Conservation (phyloP, 2,888 invertebrate genomes). For the Anagyrus pseudococci region DNA sequence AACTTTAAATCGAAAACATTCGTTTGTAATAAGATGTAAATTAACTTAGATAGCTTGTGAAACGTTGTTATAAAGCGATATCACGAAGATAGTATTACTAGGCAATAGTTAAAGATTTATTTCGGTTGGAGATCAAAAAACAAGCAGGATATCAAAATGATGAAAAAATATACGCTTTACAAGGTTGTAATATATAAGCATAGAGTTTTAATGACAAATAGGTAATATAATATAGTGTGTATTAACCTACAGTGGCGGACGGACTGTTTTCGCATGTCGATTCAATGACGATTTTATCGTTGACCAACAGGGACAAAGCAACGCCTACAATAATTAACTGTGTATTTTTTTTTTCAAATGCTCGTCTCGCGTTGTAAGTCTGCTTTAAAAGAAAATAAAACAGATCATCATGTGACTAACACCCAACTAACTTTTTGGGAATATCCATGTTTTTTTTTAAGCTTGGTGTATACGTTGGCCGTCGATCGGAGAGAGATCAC, state of each 20-base stretch:
- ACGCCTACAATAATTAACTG: slow-evolving; percentile 13
- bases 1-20: background rate
- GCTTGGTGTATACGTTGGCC: slow-evolving; percentile 23
- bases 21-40: background rate
- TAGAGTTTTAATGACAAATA: background rate
- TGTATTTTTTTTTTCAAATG: slow-evolving; percentile 24
- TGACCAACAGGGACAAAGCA: background rate
- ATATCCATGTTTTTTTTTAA: slow-evolving; percentile 18
- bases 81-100: slow-evolving; percentile 10
- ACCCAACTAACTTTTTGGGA: slow-evolving; percentile 47
- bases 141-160: background rate
- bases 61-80: background rate
- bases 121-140: background rate
- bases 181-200: slow-evolving; percentile 10
- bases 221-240: slow-evolving; percentile 8
- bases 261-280: slow-evolving; percentile 36
- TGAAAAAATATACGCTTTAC: slow-evolving; percentile 28
- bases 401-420: slow-evolving; percentile 57
- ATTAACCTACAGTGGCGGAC: slow-evolving; percentile 33
- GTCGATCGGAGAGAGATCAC: slow-evolving; percentile 7
- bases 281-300: slow-evolving; percentile 21
- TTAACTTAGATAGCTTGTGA: background rate
- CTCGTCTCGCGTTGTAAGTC: slow-evolving; percentile 59
- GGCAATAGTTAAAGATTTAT: slow-evolving; percentile 7
- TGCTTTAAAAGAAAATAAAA: slow-evolving; percentile 44